Evolutionary conservation across 2,888 invertebrate species (phyloP).

Genomic region (Neria commutata): DNA sequence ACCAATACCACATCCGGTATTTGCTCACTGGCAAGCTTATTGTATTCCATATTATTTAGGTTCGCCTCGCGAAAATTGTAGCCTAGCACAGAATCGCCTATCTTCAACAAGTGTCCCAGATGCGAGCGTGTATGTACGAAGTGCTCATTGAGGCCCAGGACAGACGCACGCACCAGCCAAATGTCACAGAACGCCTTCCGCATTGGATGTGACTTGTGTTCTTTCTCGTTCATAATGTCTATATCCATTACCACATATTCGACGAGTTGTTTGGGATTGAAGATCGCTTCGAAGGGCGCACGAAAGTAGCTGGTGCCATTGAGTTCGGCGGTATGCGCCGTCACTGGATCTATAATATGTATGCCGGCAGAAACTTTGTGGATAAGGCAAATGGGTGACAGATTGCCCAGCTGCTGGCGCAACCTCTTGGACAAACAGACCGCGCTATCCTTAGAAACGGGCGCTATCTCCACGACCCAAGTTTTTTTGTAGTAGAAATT

Average conservation of each 20-base stretch:
- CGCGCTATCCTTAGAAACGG: slow-evolving; percentile 91
- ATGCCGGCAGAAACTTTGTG: slow-evolving; percentile 86
- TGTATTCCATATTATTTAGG: slow-evolving; percentile 87
- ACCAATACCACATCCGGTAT: slow-evolving; percentile 94
- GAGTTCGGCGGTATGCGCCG: slow-evolving; percentile 90
- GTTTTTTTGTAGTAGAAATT: slow-evolving; percentile 96
- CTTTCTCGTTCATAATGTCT: slow-evolving; percentile 69
- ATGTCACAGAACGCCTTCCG: slow-evolving; percentile 91
- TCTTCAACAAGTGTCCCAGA: slow-evolving; percentile 89
- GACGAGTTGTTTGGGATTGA: slow-evolving; percentile 86
- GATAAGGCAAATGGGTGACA: slow-evolving; percentile 87
- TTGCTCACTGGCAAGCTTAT: slow-evolving; percentile 72
- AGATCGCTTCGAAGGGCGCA: slow-evolving; percentile 83
- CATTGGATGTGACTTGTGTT: slow-evolving; percentile 77
- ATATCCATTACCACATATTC: slow-evolving; percentile 96
- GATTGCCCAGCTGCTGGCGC: slow-evolving; percentile 85
- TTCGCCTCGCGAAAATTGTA: slow-evolving; percentile 89
- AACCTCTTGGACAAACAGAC: slow-evolving; percentile 88
- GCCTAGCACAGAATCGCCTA: slow-evolving; percentile 93
- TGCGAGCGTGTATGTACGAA: slow-evolving; percentile 89
- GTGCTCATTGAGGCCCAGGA: slow-evolving; percentile 81
- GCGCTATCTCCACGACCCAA: slow-evolving; percentile 92
- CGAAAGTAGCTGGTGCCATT: slow-evolving; percentile 83
- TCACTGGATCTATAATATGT: slow-evolving; percentile 90
- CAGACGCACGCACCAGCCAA: slow-evolving; percentile 89